These are phyloP conservation scores for Cheumatopsyche charites DNA, from an alignment of 1,140 invertebrate species.

Conservation along the genomic window DNA sequence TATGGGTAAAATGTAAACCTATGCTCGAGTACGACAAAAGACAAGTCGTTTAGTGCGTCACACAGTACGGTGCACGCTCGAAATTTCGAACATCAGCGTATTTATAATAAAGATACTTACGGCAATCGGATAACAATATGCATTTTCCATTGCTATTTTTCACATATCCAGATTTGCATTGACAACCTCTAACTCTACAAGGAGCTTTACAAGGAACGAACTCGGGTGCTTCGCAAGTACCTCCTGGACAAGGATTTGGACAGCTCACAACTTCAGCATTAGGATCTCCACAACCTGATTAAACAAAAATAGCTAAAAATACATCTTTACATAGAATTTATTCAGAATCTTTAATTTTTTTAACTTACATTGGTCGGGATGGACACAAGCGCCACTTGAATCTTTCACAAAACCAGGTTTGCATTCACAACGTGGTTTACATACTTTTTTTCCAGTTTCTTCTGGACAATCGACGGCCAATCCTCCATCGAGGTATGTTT, in stretches of 20 bases:
- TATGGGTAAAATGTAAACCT: too few relatives aligned
- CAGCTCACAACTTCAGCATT: conserved; percentile 38
- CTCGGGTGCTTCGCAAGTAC: conserved; percentile 30
- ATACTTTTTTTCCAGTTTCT: background rate
- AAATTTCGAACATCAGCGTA: too few relatives aligned
- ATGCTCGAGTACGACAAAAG: too few relatives aligned
- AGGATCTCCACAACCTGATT: conserved; percentile 13
- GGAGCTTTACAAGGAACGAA: conserved; percentile 29
- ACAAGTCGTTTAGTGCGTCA: too few relatives aligned
- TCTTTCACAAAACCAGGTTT: conserved; percentile 9
- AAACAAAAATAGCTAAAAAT: too few relatives aligned
- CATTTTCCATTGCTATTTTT: conserved; percentile 36
- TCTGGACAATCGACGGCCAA: conserved; percentile 12
- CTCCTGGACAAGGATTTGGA: conserved; percentile 43
- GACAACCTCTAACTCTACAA: conserved; percentile 40
- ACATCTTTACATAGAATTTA: too few relatives aligned
- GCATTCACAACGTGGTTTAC: conserved; percentile 24
- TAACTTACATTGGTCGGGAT: background rate
- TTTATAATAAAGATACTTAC: too few relatives aligned
- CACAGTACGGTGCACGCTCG: too few relatives aligned
- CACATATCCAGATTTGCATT: conserved; percentile 41
- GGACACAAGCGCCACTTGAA: conserved; percentile 2
- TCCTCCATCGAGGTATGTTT: conserved; percentile 2
- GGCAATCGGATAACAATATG: conserved; percentile 35
- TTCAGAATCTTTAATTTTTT: background rate